Conservation (phyloP, 2,888 invertebrate species). For the Phasia obesa region DNA sequence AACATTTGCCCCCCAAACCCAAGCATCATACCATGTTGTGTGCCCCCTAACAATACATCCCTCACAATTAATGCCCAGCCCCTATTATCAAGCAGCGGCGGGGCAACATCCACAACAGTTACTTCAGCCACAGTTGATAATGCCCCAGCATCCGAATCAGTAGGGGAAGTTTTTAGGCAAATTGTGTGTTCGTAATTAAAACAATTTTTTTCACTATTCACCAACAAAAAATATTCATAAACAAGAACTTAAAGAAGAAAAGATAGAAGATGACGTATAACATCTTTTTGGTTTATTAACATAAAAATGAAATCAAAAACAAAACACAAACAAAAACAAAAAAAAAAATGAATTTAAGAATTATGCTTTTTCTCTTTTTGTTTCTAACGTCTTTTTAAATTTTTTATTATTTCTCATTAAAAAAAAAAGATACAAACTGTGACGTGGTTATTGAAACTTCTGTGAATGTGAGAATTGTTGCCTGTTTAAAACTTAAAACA, state of each 20-base stretch:
- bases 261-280: constrained; percentile 13
- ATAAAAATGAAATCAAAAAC: constrained; percentile 2
- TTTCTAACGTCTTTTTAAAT: constrained; percentile 47
- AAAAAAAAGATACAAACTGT: constrained; percentile 37
- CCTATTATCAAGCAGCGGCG: constrained; percentile 79
- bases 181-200: constrained; percentile 69
- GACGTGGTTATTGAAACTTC: constrained; percentile 54
- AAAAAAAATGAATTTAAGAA: constrained; percentile 11
- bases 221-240: constrained; percentile 56
- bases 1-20: constrained; percentile 79
- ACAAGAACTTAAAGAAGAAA: constrained; percentile 37
- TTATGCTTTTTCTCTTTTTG: constrained; percentile 16
- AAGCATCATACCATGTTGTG: constrained; percentile 85
- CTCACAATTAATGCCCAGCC: constrained; percentile 79
- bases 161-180: constrained; percentile 72
- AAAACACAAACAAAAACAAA: too few species aligned
- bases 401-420: constrained; percentile 28
- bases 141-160: constrained; percentile 82
- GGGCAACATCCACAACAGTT: constrained; percentile 81
- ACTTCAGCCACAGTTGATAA: constrained; percentile 81
- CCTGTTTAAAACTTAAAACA: constrained; percentile 54
- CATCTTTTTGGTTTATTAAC: constrained; percentile 35
- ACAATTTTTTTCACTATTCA: constrained; percentile 46
- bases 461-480: constrained; percentile 66
- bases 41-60: constrained; percentile 84